Conservation (phyloP, 2,113 vertebrate species). For the Poecile atricapillus region DNA sequence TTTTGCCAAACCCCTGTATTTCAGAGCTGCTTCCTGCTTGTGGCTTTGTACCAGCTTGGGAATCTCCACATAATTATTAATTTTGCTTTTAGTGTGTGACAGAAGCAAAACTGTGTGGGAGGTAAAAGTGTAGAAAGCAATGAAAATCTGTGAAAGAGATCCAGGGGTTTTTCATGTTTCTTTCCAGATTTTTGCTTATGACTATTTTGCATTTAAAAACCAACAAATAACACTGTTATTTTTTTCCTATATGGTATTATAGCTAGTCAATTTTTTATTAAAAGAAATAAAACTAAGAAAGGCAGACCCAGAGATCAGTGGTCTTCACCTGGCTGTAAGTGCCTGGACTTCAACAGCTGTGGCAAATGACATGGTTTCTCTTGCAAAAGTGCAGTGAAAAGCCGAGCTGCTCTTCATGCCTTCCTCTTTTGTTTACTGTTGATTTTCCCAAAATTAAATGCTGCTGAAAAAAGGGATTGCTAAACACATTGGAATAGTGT, state of each 20-base stretch:
- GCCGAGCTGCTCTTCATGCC: neutral
- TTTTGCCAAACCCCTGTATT: neutral
- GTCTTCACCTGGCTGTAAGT: neutral
- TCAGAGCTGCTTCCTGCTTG: neutral
- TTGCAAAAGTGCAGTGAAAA: neutral
- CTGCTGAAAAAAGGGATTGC: neutral
- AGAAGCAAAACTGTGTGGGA: neutral
- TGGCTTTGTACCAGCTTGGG: neutral
- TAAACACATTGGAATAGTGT: rapidly evolving
- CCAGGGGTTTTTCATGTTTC: neutral
- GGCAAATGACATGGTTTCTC: neutral
- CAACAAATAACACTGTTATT: neutral
- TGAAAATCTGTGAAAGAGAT: neutral
- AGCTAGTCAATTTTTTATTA: neutral
- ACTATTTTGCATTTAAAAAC: neutral
- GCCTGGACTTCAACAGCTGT: neutral
- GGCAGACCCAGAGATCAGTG: neutral
- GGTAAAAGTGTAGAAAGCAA: neutral
- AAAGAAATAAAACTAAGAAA: neutral
- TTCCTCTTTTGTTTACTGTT: neutral
- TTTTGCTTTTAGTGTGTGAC: neutral
- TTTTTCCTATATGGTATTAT: neutral
- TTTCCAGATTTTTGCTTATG: neutral
- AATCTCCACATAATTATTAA: neutral
- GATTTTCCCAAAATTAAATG: neutral